These are phyloP conservation scores for Ornithorhynchus anatinus DNA, from an alignment of 2,113 vertebrate genomes.

Conservation along the genomic window DNA sequence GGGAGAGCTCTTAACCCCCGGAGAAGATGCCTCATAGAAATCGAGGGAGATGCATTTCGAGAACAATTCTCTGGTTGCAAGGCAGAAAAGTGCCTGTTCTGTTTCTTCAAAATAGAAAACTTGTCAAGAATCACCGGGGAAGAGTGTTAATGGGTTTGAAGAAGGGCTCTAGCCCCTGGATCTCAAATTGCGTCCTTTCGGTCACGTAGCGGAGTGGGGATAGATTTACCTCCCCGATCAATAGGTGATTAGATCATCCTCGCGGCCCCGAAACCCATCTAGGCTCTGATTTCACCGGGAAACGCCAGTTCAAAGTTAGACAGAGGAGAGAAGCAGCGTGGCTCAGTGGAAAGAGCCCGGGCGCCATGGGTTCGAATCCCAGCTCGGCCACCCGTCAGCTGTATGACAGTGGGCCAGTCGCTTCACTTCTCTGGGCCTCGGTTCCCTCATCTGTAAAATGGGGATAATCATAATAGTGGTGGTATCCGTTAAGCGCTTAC, in stretches of 20 bases:
- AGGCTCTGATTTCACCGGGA: slow-evolving; percentile 23
- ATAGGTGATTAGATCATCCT: slow-evolving; percentile 44
- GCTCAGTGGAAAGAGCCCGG: no score
- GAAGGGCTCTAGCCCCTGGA: not conserved
- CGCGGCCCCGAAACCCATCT: slow-evolving; percentile 22
- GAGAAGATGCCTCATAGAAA: slow-evolving; percentile 28
- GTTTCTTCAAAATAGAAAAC: slow-evolving; percentile 2
- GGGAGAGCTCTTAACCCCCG: slow-evolving; percentile 13
- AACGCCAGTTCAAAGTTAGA: slow-evolving; percentile 21
- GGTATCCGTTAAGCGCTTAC: no score
- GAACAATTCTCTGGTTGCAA: not conserved
- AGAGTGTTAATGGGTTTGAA: slow-evolving; percentile 35
- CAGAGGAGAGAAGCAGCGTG: no score
- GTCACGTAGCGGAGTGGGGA: not conserved
- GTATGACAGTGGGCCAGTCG: no score
- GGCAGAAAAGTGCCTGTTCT: not conserved
- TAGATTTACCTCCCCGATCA: not conserved
- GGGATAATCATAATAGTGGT: no score
- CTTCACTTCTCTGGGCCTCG: no score
- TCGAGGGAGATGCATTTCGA: slow-evolving; percentile 6
- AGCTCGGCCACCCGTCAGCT: no score
- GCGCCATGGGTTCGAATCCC: no score
- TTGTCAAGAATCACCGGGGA: not conserved
- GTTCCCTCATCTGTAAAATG: no score
- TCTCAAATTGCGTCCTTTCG: slow-evolving; percentile 31